These are phyloP conservation scores for Bos javanicus DNA, from an alignment of 2,113 vertebrate genomes.

Conservation along the genomic window DNA sequence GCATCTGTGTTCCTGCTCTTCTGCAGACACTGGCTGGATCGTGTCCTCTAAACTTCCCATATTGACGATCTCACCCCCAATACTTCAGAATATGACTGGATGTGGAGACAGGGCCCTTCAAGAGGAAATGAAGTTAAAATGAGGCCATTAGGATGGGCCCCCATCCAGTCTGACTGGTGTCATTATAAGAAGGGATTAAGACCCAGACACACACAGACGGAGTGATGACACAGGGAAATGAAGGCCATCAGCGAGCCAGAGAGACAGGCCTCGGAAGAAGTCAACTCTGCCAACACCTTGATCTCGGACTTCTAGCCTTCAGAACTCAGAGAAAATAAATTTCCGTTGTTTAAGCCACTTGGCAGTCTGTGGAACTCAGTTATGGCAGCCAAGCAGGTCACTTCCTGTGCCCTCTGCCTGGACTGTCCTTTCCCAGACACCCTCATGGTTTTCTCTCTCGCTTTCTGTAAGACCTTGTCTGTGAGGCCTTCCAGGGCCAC, in stretches of 20 bases:
- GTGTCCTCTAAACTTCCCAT: neutral
- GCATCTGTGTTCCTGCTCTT: too few species aligned
- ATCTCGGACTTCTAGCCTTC: neutral
- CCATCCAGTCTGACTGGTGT: neutral
- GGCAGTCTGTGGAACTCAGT: neutral
- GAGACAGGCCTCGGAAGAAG: neutral
- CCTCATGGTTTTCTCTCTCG: neutral
- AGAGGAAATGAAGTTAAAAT: neutral
- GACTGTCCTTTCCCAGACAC: neutral
- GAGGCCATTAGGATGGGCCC: neutral
- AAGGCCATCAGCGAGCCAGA: too few species aligned
- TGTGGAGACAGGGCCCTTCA: neutral
- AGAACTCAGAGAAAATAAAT: neutral
- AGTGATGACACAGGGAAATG: neutral
- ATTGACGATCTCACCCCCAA: neutral
- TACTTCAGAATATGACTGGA: neutral
- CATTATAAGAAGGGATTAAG: neutral
- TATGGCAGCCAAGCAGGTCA: neutral
- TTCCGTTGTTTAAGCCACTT: too few species aligned
- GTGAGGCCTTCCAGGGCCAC: neutral
- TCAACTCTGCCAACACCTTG: neutral
- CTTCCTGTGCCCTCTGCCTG: neutral
- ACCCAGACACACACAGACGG: neutral
- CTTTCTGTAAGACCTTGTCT: neutral
- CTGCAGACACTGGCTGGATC: neutral